Evolutionary conservation across 2,113 vertebrate genomes (phyloP), one percentile per base, ranked within the genome.

Genomic region (Mustela nigripes): DNA sequence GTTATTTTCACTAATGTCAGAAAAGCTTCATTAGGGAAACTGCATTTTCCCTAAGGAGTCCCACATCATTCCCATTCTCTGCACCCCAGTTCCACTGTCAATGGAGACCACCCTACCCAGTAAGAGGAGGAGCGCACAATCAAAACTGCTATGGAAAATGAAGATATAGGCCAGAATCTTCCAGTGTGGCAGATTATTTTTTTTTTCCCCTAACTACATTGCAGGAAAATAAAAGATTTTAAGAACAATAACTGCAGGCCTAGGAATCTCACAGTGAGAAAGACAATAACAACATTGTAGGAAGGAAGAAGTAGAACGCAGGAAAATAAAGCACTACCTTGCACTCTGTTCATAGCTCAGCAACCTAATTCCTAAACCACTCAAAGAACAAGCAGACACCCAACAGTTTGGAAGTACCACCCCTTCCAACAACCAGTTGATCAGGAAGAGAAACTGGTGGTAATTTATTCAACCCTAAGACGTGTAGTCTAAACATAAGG

Each of bases 61-160:
- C 39, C 33, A 15, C 2, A 0, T 24, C 14, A 48, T 9, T 7
- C 0, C 11, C 21, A 11, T 5, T 28, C 58, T 24, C 3, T 21
- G 33, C 0, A 0, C 24, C 24, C 2, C 16, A 65, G 14, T 11
- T 65, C 7, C 36, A 58, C 6, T 5, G 19, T 26, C n/a, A n/a
- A 11, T 21, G 42, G 33, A 48, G 36, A 78, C 4, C 33, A 21
- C 0, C 4, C 6, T 2, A n/a, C 1, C 36, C 22, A 19, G 12
- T 19, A 63, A 6, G 4, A 33, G 8, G 4, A 92, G 12, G 12
- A 71, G 31, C 1, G 26, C 21, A 4, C 14, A 21, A 56, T 15
- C 28, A 78, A 69, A 76, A 22, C 62, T 79, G 4, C 48, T 16
- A 15, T 8, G 71, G 19, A 60, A 89, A 96, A 18, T 69, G 67